Base-by-base conservation (phyloP, 2,113 vertebrate genomes). In the Ailuropoda melanoleuca region DNA sequence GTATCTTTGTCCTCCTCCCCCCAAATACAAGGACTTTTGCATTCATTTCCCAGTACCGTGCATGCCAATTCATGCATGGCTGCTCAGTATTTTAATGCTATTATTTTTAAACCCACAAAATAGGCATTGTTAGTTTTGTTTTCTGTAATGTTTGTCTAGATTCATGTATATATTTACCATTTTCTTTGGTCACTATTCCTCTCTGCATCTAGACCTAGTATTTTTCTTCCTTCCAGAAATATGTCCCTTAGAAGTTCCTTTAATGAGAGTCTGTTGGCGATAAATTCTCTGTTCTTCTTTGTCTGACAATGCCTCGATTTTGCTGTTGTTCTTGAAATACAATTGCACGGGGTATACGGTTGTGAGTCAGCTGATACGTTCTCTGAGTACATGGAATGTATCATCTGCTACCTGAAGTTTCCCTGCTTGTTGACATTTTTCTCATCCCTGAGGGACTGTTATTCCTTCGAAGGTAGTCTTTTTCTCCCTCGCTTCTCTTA, bases 141-240 rank as follows among this genome's bases (percentile, higher is more conserved):
- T 39, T 58, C 24, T 39, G 17, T 34, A n/a, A 68, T 43, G 37
- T 74, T 74, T 74, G 23, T 26, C 70, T 43, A 43, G 53, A 24
- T 39, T 85, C n/a, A 48, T 24, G 31, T n/a, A 23, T 48, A n/a
- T 24, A 86, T 48, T 86, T 55, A 31, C 6, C 6, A 8, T 74
- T 56, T 88, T 14, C n/a, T 56, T 21, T 43, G 53, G n/a, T 56
- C 86, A 55, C 68, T 74, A 29, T 56, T 58, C 68, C n/a, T 88
- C 58, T 37, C 12, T 55, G 31, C 43, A n/a, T 66, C 60, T 26
- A 26, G 48, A 56, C 66, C 8, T 46, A 43, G 37, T 9, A 58
- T 72, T 70, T 81, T 87, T 55, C 37, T 78, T 78, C 86, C n/a
- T 55, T 43, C 50, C n/a, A 74, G 86, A 88, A 19, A 39, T 31